Evolutionary conservation across 2,113 vertebrate genomes (phyloP), one percentile per base, ranked within the genome.

Genomic region (Triplophysa tibetana): DNA sequence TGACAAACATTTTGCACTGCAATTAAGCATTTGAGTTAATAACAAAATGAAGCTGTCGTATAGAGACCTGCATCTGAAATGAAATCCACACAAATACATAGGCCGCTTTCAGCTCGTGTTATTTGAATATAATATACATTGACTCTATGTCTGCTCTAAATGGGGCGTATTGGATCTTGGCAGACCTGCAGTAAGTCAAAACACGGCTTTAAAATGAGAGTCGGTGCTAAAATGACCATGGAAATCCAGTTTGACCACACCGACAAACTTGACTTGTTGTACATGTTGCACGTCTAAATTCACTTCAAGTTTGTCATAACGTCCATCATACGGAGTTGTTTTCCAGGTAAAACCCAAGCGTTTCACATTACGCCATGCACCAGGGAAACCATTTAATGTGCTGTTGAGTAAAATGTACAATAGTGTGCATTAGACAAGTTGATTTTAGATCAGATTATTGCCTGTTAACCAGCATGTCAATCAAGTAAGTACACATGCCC

Each of bases 1-100:
- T 63, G 33, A 17, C 63, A 69, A 79, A 79, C 56, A 75, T 61
- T 79, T 75, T 45, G 9, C 75, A 19, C 12, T 75, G 41, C 73
- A 82, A 66, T 75, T n/a, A 83, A n/a, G 41, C 62, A 26, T 69
- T 17, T 62, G 64, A 21, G 21, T 79, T 62, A 79, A 79, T 79
- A 60, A 75, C 23, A 68, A 72, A 65, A 45, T 77, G 24, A n/a
- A 73, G 70, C 56, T 58, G 29, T 58, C 6, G 29, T 5, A 43
- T 24, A 41, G 38, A 73, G 70, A 60, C 33, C 33, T 60, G 24
- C 52, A 26, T 60, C 41, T 41, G 14, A 41, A 60, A 68, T 45
- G 24, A 54, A 79, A 79, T 33, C 10, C 19, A 62, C 12, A 14
- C 50, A 70, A 24, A 81, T 61, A 62, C 23, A 70, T 21, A 50